phyloP scores from a whole-genome alignment of 2,888 invertebrate species.

The Sesia bembeciformis region DNA sequence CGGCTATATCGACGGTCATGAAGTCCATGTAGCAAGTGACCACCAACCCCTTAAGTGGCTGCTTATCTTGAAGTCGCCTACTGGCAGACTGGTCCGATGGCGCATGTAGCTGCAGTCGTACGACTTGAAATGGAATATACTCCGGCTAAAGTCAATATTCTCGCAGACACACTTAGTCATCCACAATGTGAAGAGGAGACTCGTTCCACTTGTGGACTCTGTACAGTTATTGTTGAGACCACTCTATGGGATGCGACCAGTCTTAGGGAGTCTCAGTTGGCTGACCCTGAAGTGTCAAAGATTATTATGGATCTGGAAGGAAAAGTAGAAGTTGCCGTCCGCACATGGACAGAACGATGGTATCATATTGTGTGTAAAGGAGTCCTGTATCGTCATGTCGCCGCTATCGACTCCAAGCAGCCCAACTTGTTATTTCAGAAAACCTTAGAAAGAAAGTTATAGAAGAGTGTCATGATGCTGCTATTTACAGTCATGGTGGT shows the following conservation, averaged over 20 bases:
- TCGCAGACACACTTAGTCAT: conserved; percentile 37
- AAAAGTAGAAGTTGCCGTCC: conserved; percentile 5
- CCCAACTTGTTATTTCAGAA: conserved; percentile 9
- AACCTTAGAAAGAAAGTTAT: conserved; percentile 5
- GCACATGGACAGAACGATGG: conserved; percentile 6
- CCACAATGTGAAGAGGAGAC: neutral
- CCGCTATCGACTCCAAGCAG: conserved; percentile 1
- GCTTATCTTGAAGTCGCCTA: conserved; percentile 26
- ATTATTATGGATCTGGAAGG: conserved; percentile 10
- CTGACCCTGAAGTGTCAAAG: conserved; percentile 6
- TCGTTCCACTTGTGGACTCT: neutral
- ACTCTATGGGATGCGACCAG: neutral
- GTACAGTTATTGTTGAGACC: neutral
- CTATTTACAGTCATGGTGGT: conserved; percentile 16
- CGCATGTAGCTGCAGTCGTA: conserved; percentile 33
- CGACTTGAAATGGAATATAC: conserved; percentile 32
- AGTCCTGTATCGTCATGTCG: conserved; percentile 5
- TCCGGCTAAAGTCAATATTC: conserved; percentile 28
- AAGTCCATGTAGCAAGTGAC: conserved; percentile 31
- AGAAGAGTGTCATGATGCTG: conserved; percentile 9
- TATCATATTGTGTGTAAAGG: conserved; percentile 7
- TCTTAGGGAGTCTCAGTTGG: neutral
- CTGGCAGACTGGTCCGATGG: conserved; percentile 45
- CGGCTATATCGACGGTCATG: conserved; percentile 32
- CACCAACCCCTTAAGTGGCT: conserved; percentile 45